phyloP scores from a whole-genome alignment of 53 echinoderm and acorn worm species.

The Astropecten irregularis region DNA sequence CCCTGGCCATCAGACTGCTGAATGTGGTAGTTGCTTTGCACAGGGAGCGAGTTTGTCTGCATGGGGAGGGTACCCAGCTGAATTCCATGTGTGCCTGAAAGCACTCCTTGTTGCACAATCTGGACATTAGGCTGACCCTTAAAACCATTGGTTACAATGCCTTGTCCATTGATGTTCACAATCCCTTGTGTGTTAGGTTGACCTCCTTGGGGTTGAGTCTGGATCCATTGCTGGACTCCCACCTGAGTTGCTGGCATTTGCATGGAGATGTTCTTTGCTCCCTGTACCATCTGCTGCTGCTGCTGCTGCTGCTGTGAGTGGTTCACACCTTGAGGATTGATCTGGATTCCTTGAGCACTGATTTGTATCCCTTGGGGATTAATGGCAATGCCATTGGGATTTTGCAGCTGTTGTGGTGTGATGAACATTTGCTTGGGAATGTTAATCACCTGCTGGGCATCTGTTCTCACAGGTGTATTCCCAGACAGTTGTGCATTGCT shows the following conservation, averaged over 20 bases:
- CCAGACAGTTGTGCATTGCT: background rate
- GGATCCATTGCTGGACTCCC: constrained; percentile 51
- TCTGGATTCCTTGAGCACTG: constrained; percentile 40
- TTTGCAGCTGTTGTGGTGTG: constrained; percentile 37
- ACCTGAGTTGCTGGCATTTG: constrained; percentile 62
- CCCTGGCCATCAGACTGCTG: constrained; percentile 41
- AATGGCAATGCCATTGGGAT: constrained; percentile 12
- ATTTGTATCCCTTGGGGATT: constrained; percentile 33
- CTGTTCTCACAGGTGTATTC: background rate
- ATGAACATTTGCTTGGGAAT: constrained; percentile 41
- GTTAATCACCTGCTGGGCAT: constrained; percentile 16
- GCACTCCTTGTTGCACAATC: constrained; percentile 38
- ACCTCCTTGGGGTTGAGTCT: constrained; percentile 21
- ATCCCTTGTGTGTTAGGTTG: constrained; percentile 38
- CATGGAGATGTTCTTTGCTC: constrained; percentile 43
- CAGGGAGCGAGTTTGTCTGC: constrained; percentile 16
- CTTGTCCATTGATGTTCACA: constrained; percentile 1
- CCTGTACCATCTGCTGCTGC: constrained; percentile 38
- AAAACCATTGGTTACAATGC: constrained; percentile 16
- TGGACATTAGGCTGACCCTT: constrained; percentile 38
- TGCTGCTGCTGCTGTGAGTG: constrained; percentile 64
- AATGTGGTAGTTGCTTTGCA: constrained; percentile 31
- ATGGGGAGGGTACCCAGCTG: constrained; percentile 13
- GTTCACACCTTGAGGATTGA: constrained; percentile 45
- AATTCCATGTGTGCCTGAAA: constrained; percentile 27